Percentiles rank a stretch among this genome's conserved stretches.
Conservation (phyloP, 2,113 vertebrate genomes). For the Elephas maximus region DNA sequence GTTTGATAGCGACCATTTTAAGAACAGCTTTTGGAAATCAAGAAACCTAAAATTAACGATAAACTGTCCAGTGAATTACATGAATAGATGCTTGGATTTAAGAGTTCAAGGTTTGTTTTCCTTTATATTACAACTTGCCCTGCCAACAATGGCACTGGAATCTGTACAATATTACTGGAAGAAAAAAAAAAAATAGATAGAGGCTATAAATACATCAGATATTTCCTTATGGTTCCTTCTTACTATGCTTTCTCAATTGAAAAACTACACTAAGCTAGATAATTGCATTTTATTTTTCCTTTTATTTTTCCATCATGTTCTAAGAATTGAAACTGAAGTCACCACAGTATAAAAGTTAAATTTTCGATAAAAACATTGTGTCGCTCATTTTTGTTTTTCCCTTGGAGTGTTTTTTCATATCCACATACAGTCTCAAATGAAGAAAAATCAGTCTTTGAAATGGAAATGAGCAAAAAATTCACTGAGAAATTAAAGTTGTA, state of each 20-base stretch:
- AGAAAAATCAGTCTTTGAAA: slow-evolving; percentile 60
- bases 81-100: slow-evolving; percentile 31
- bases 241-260: not conserved
- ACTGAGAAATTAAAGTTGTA: slow-evolving; percentile 1
- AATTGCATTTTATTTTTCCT: not conserved
- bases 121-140: not conserved
- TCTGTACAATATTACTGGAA: not conserved
- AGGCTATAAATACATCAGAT: not conserved
- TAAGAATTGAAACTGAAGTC: slow-evolving; percentile 46
- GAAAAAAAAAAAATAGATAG: not conserved
- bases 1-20: slow-evolving; percentile 30
- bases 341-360: slow-evolving; percentile 43
- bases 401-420: slow-evolving; percentile 44
- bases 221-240: not conserved
- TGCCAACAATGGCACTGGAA: not conserved
- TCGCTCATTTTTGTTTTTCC: slow-evolving; percentile 45
- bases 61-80: not conserved
- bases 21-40: slow-evolving; percentile 55
- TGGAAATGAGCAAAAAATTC: slow-evolving; percentile 43
- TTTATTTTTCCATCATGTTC: slow-evolving; percentile 54
- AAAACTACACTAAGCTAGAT: slow-evolving; percentile 62
- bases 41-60: slow-evolving; percentile 34
- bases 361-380: slow-evolving; percentile 40
- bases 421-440: not conserved
- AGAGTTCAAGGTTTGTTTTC: not conserved